Conservation (phyloP, 2,888 invertebrate species). For the Coremacera marginata region DNA sequence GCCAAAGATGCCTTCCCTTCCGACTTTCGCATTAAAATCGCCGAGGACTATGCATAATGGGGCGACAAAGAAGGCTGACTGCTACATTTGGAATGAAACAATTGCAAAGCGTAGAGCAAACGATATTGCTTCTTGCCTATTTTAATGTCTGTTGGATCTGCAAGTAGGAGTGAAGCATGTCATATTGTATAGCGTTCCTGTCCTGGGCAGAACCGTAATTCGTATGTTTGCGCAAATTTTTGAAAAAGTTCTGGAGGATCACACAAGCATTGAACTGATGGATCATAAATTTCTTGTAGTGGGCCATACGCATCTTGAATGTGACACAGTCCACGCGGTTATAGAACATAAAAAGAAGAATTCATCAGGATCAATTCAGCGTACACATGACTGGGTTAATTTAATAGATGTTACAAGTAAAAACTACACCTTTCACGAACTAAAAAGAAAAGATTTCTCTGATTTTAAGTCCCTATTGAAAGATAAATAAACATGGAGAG, state of each 20-base stretch:
- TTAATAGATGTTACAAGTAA: conserved; percentile 43
- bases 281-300: too few species aligned
- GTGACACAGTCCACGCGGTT: conserved; percentile 39
- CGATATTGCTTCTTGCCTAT: conserved; percentile 11
- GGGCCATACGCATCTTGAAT: too few species aligned
- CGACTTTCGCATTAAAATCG: too few species aligned
- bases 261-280: too few species aligned
- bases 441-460: conserved; percentile 40
- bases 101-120: conserved; percentile 35
- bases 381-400: conserved; percentile 43
- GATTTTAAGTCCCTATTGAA: conserved; percentile 42
- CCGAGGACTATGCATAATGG: background rate
- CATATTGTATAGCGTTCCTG: conserved; percentile 24
- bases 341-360: conserved; percentile 46
- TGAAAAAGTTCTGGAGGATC: too few species aligned
- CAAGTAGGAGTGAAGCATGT: conserved; percentile 30
- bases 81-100: conserved; percentile 30
- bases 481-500: background rate
- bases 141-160: conserved; percentile 23
- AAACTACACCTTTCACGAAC: conserved; percentile 39
- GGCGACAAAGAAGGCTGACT: conserved; percentile 5
- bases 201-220: conserved; percentile 37
- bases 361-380: conserved; percentile 38
- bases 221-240: conserved; percentile 14
- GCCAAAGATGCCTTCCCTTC: too few species aligned